Evolutionary conservation across 2,888 invertebrate genomes (phyloP).

Genomic region (Rhingia rostrata): DNA sequence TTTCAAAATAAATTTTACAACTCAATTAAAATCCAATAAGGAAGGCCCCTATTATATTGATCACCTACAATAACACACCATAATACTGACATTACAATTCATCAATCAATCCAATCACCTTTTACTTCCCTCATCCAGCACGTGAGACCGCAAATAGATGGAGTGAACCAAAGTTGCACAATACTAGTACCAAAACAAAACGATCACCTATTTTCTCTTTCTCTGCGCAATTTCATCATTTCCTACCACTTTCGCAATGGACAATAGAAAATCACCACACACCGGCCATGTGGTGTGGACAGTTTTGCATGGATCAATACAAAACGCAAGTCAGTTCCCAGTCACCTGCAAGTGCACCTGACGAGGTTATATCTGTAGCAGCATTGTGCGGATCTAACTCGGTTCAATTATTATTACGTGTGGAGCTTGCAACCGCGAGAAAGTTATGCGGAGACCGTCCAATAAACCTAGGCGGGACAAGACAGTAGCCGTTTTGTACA

Average conservation of each 20-base stretch:
- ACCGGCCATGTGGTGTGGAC: constrained; percentile 4
- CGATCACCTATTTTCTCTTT: constrained; percentile 53
- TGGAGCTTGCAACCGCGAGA: constrained; percentile 20
- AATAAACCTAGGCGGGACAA: background rate
- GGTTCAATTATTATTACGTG: constrained; percentile 32
- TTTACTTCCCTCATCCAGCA: constrained; percentile 15
- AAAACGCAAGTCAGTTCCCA: background rate
- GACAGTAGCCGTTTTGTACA: background rate
- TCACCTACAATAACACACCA: constrained; percentile 6
- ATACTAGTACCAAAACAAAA: constrained; percentile 27
- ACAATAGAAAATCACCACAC: constrained; percentile 16
- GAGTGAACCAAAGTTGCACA: constrained; percentile 45
- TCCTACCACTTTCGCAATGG: constrained; percentile 22
- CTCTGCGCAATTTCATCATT: constrained; percentile 24
- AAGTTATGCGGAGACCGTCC: constrained; percentile 47
- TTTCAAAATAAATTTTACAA: no score
- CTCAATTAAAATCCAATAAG: background rate
- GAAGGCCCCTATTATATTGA: background rate
- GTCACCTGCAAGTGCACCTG: constrained; percentile 4
- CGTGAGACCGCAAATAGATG: constrained; percentile 17
- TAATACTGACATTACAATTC: background rate
- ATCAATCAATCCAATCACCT: constrained; percentile 3
- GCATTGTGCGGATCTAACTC: constrained; percentile 11
- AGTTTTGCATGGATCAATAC: constrained; percentile 49
- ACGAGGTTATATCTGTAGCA: constrained; percentile 45